phyloP scores from a whole-genome alignment of 2,888 invertebrate species.

The Tachina fera region DNA sequence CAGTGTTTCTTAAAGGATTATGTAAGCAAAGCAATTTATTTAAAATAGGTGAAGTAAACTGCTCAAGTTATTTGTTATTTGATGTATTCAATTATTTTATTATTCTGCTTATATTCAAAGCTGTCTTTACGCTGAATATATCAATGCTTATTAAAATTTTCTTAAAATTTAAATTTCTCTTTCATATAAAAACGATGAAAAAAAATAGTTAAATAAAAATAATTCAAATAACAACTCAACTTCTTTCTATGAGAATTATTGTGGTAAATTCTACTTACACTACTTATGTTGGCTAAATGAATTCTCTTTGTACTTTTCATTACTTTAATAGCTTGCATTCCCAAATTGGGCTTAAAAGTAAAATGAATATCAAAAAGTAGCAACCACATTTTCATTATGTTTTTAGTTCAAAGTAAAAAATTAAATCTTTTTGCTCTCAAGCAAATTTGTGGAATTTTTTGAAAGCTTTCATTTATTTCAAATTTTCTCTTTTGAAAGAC shows the following conservation, averaged over 20 bases:
- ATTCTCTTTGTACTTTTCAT: background rate
- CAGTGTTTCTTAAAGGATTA: background rate
- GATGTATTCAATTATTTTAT: too few species aligned
- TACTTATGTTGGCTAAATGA: background rate
- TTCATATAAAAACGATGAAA: background rate
- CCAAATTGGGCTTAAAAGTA: constrained; percentile 40
- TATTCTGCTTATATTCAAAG: too few species aligned
- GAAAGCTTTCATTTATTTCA: constrained; percentile 39
- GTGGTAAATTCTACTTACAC: background rate
- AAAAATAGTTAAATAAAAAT: background rate
- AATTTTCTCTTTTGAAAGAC: background rate
- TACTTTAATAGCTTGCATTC: constrained; percentile 23
- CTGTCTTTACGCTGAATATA: too few species aligned
- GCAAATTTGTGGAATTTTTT: constrained; percentile 34
- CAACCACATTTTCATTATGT: constrained; percentile 42
- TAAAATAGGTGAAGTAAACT: too few species aligned
- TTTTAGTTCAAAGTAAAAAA: background rate
- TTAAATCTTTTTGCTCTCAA: background rate
- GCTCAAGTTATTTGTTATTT: too few species aligned
- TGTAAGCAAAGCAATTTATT: background rate
- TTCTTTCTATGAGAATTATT: constrained; percentile 8
- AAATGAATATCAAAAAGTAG: constrained; percentile 5
- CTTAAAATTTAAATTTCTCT: too few species aligned
- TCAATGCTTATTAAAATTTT: too few species aligned
- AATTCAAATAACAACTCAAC: background rate